These are phyloP conservation scores for Cheilosia vernalis DNA, from an alignment of 2,888 invertebrate species.

Conservation along the genomic window DNA sequence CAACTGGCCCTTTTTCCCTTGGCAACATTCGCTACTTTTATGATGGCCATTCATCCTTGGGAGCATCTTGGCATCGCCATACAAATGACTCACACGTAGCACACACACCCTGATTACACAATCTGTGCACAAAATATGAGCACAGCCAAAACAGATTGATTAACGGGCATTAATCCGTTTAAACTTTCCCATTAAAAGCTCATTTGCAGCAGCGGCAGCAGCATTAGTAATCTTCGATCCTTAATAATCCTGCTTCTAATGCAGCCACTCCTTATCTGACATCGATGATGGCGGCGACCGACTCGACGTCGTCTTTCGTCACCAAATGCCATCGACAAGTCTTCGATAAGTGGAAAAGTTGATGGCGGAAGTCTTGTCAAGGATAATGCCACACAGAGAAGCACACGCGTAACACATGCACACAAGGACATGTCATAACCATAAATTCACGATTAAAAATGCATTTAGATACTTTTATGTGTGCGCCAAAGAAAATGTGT, in stretches of 20 bases:
- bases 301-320: neutral
- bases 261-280: slow-evolving; percentile 22
- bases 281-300: neutral
- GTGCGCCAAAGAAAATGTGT: slow-evolving; percentile 45
- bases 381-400: slow-evolving; percentile 22
- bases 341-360: slow-evolving; percentile 66
- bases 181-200: slow-evolving; percentile 60
- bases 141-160: slow-evolving; percentile 28
- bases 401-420: slow-evolving; percentile 29
- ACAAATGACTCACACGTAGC: slow-evolving; percentile 33
- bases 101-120: slow-evolving; percentile 14
- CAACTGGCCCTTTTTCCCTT: slow-evolving; percentile 13
- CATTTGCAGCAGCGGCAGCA: slow-evolving; percentile 49
- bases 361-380: slow-evolving; percentile 37
- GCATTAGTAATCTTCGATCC: slow-evolving; percentile 19
- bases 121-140: slow-evolving; percentile 22
- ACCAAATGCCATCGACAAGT: slow-evolving; percentile 51
- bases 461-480: slow-evolving; percentile 74
- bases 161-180: slow-evolving; percentile 50
- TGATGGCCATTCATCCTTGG: slow-evolving; percentile 52
- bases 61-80: slow-evolving; percentile 13
- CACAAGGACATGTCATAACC: slow-evolving; percentile 60
- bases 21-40: slow-evolving; percentile 46
- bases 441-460: slow-evolving; percentile 76
- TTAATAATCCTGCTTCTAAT: slow-evolving; percentile 41